Percentiles rank a stretch among this genome's conserved stretches.
Conservation (phyloP, 1,140 invertebrate genomes). For the Cepaea nemoralis region DNA sequence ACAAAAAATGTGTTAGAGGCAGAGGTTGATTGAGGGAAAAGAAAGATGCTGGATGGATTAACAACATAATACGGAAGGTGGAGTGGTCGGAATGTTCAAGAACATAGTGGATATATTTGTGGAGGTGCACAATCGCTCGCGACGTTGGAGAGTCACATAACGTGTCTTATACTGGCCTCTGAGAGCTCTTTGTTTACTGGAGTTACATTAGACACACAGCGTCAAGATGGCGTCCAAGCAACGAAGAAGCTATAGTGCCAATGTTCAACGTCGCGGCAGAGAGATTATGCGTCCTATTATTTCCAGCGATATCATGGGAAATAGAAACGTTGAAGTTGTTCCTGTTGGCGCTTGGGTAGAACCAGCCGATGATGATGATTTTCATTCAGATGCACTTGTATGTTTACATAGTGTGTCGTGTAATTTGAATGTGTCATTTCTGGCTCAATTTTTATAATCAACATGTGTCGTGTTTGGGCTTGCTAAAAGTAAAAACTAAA, state of each 20-base stretch:
- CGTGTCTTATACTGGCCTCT: too few species aligned
- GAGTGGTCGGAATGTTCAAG: too few species aligned
- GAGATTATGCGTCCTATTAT: conserved; percentile 62
- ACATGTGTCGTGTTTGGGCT: not conserved
- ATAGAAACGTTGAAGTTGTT: conserved; percentile 65
- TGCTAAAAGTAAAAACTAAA: too few species aligned
- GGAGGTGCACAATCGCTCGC: too few species aligned
- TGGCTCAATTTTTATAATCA: too few species aligned
- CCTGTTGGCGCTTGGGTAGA: conserved; percentile 70
- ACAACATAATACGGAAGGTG: too few species aligned
- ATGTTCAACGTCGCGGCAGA: conserved; percentile 5
- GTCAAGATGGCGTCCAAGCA: conserved; percentile 41
- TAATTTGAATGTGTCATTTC: not conserved
- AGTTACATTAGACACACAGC: not conserved
- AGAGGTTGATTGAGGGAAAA: too few species aligned
- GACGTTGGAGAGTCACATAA: too few species aligned
- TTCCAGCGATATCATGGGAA: conserved; percentile 66
- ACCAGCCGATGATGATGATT: conserved; percentile 47
- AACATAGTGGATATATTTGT: too few species aligned
- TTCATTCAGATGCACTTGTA: conserved; percentile 44
- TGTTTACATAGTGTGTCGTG: not conserved
- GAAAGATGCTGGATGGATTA: too few species aligned
- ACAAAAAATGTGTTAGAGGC: too few species aligned
- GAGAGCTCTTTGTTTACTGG: not conserved
- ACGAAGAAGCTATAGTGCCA: not conserved